Percentiles rank a stretch among this genome's conserved stretches.
These are phyloP conservation scores for Varanus komodoensis DNA, from an alignment of 2,113 vertebrate species.

Conservation along the genomic window DNA sequence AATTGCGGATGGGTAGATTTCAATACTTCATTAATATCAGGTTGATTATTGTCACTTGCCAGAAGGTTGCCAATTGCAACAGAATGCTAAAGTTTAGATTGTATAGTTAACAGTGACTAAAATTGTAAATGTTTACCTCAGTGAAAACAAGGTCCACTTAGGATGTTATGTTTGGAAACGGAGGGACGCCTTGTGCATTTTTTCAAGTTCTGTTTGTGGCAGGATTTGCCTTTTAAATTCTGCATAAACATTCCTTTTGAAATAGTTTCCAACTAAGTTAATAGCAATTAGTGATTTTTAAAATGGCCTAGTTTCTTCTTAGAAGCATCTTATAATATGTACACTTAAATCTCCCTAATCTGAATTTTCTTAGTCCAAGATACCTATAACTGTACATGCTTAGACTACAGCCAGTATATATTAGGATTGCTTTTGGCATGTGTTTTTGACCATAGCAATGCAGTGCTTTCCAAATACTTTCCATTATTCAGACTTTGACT, in stretches of 20 bases:
- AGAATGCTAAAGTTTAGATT: neutral
- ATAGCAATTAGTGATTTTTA: no score
- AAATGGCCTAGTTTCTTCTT: no score
- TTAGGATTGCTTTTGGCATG: neutral
- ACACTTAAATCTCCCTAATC: neutral
- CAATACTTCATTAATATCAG: neutral
- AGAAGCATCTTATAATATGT: no score
- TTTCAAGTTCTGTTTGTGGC: neutral
- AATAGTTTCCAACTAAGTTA: neutral
- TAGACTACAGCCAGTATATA: neutral
- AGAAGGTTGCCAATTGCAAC: neutral
- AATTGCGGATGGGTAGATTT: neutral
- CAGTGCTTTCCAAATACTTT: neutral
- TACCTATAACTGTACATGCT: neutral
- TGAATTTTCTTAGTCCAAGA: neutral
- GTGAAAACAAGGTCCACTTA: neutral
- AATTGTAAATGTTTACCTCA: neutral
- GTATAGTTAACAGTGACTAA: neutral
- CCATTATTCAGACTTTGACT: no score
- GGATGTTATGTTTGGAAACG: neutral
- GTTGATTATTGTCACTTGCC: neutral
- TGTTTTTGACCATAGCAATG: no score
- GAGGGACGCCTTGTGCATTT: neutral
- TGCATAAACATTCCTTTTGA: neutral
- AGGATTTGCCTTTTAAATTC: slow-evolving; percentile 11